These are phyloP conservation scores for Cosmia pyralina DNA, from an alignment of 2,888 invertebrate species.

Conservation along the genomic window DNA sequence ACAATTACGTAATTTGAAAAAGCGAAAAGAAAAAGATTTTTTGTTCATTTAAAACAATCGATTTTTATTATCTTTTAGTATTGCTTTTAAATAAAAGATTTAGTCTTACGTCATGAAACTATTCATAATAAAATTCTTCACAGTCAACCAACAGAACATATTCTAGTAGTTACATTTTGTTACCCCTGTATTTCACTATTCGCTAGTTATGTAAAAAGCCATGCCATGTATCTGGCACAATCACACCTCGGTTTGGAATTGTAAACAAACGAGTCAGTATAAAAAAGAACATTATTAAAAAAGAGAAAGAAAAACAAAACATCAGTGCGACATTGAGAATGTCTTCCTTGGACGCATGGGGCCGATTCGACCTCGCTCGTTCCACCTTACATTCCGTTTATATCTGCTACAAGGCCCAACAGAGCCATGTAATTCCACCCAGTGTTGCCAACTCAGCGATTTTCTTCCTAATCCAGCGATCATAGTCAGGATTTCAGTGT, in stretches of 20 bases:
- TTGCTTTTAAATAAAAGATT: background rate
- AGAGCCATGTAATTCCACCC: conserved; percentile 62
- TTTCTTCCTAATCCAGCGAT: conserved; percentile 53
- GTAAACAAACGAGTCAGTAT: background rate
- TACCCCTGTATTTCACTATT: background rate
- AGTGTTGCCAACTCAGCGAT: conserved; percentile 64
- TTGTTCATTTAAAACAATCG: background rate
- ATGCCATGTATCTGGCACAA: background rate
- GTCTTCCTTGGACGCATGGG: conserved; percentile 53
- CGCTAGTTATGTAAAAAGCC: background rate
- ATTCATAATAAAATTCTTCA: background rate
- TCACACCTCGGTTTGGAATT: background rate
- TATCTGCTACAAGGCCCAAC: conserved; percentile 55
- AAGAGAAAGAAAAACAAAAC: conserved; percentile 13
- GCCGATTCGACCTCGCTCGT: conserved; percentile 53
- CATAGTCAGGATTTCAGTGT: conserved; percentile 50
- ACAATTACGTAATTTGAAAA: conserved; percentile 28
- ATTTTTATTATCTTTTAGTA: background rate
- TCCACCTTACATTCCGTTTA: conserved; percentile 53
- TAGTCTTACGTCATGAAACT: background rate
- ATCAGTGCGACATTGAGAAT: conserved; percentile 21
- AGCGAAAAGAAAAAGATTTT: background rate
- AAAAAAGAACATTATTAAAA: conserved; percentile 1
- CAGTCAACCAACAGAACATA: background rate
- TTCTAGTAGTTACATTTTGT: background rate